These are phyloP conservation scores for Lytechinus pictus DNA, from an alignment of 35 echinoderm and acorn worm genomes.

Conservation along the genomic window DNA sequence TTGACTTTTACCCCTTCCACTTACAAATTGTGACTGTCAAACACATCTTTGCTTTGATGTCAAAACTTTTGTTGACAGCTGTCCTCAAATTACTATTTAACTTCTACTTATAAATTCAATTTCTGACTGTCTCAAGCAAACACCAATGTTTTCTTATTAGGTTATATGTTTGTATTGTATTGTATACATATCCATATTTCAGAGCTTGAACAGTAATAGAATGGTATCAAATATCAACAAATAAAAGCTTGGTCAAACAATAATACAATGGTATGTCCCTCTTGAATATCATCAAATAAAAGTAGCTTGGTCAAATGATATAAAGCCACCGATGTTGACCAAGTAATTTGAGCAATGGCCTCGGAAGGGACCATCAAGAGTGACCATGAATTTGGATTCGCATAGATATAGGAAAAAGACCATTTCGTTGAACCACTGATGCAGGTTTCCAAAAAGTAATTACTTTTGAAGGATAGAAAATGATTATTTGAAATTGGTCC, in stretches of 20 bases:
- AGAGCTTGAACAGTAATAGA: not conserved
- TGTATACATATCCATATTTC: not conserved
- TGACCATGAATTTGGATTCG: not conserved
- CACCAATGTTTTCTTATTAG: not conserved
- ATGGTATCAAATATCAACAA: not conserved
- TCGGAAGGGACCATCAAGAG: not conserved
- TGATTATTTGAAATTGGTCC: not conserved
- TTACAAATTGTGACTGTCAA: not conserved
- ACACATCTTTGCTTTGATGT: slow-evolving; percentile 16
- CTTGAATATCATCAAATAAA: not conserved
- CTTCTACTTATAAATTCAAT: not conserved
- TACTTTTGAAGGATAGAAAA: not conserved
- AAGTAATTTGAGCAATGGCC: not conserved
- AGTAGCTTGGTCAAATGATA: not conserved
- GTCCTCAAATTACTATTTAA: not conserved
- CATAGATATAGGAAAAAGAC: not conserved
- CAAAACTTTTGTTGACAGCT: not conserved
- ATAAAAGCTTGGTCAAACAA: not conserved
- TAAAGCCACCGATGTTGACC: not conserved
- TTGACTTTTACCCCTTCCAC: not conserved
- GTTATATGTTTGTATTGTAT: not conserved
- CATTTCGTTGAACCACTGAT: not conserved
- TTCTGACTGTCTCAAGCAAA: not conserved
- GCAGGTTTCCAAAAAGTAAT: not conserved
- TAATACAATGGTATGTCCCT: not conserved